Conservation (phyloP, 2,888 invertebrate species). For the Aplocera efformata region DNA sequence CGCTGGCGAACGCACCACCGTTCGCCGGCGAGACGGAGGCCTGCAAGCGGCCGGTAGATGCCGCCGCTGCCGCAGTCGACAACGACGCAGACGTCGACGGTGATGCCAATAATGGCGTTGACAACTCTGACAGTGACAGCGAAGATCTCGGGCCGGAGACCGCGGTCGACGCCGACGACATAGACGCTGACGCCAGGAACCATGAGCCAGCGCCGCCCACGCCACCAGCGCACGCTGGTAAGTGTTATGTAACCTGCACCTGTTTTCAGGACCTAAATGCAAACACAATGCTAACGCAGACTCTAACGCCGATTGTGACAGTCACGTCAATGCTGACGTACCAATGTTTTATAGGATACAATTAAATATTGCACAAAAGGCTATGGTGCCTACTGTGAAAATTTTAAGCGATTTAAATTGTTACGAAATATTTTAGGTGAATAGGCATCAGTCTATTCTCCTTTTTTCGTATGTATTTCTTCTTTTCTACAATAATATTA, state of each 20-base stretch:
- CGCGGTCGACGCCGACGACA: slow-evolving; percentile 85
- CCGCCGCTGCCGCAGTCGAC: slow-evolving; percentile 41
- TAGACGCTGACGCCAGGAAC: slow-evolving; percentile 66
- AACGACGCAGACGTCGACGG: slow-evolving; percentile 37
- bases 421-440: too few species aligned
- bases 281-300: background rate
- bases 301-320: background rate
- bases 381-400: too few species aligned
- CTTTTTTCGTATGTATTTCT: too few species aligned
- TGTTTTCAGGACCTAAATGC: too few species aligned
- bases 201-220: slow-evolving; percentile 78
- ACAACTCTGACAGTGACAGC: slow-evolving; percentile 79
- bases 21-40: slow-evolving; percentile 67
- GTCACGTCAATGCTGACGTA: too few species aligned
- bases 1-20: slow-evolving; percentile 71
- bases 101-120: slow-evolving; percentile 55
- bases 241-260: background rate
- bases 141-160: slow-evolving; percentile 89
- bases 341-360: too few species aligned
- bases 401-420: too few species aligned
- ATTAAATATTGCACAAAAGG: too few species aligned
- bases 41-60: slow-evolving; percentile 55
- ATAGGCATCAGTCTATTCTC: too few species aligned
- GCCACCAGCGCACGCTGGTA: slow-evolving; percentile 81
- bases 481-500: too few species aligned